Conservation (phyloP, 37 sponge, comb jelly and placozoan species). For the Geodia barretti region DNA sequence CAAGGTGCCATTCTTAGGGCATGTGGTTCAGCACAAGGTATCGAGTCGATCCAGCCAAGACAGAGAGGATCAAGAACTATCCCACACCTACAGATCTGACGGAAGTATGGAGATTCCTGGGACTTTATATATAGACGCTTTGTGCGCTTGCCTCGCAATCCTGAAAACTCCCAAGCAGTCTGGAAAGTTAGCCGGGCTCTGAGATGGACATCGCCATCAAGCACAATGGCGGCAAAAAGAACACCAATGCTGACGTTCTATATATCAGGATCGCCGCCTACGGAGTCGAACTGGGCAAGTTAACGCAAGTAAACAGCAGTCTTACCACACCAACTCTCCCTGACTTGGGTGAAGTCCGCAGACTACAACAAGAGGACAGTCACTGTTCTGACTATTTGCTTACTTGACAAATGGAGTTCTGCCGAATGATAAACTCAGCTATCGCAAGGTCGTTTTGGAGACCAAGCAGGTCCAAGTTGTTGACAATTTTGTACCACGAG, state of each 20-base stretch:
- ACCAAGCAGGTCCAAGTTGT: slow-evolving; percentile 2
- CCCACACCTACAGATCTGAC: slow-evolving; percentile 39
- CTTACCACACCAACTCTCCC: neutral
- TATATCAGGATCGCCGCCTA: too few relatives aligned
- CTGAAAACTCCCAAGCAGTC: neutral
- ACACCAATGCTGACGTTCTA: slow-evolving; percentile 7
- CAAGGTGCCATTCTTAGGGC: slow-evolving; percentile 27
- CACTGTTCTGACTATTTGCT: neutral
- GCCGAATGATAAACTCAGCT: neutral
- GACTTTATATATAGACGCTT: slow-evolving; percentile 4
- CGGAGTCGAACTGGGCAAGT: neutral
- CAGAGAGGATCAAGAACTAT: slow-evolving; percentile 5
- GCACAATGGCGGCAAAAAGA: neutral
- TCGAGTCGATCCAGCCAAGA: slow-evolving; percentile 40
- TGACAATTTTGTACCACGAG: neutral
- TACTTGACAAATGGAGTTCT: neutral
- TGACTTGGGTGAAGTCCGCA: neutral
- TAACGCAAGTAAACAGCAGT: neutral
- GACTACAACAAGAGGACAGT: neutral
- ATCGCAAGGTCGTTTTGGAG: neutral
- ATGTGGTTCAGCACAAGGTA: slow-evolving; percentile 42
- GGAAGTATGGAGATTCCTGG: slow-evolving; percentile 25
- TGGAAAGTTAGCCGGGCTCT: slow-evolving; percentile 11
- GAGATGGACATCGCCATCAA: slow-evolving; percentile 3
- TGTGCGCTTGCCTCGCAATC: neutral